These are phyloP conservation scores for Euglossa dilemma DNA, from an alignment of 1,140 invertebrate species.

Conservation along the genomic window DNA sequence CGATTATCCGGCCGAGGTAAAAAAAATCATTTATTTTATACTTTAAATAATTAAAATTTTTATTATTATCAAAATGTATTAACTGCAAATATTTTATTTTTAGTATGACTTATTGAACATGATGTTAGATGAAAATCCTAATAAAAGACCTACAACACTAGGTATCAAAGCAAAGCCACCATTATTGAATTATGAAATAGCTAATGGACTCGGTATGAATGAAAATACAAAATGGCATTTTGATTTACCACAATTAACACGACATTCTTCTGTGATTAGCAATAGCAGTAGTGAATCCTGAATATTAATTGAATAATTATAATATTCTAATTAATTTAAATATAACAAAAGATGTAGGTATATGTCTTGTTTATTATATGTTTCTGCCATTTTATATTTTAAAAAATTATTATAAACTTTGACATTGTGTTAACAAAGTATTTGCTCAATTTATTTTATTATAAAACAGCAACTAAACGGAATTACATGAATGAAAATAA, in stretches of 20 bases:
- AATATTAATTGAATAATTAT: conserved; percentile 55
- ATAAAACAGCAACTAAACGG: background rate
- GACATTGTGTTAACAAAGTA: background rate
- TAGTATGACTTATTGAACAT: conserved; percentile 88
- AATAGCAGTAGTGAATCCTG: conserved; percentile 70
- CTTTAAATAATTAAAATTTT: background rate
- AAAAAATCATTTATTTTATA: conserved; percentile 8
- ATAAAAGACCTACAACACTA: conserved; percentile 88
- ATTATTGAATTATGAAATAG: conserved; percentile 69
- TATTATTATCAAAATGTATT: background rate
- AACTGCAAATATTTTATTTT: conserved; percentile 68
- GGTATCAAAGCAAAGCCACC: conserved; percentile 85
- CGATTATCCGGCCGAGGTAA: conserved; percentile 88
- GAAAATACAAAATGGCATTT: conserved; percentile 79
- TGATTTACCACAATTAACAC: conserved; percentile 77
- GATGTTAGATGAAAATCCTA: conserved; percentile 90
- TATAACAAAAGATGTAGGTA: background rate
- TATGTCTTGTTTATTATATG: conserved; percentile 14
- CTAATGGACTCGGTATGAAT: conserved; percentile 51
- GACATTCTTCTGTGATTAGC: conserved; percentile 75
- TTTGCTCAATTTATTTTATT: conserved; percentile 16
- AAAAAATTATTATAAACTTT: background rate
- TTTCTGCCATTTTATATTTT: background rate
- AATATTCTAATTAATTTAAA: conserved; percentile 11
- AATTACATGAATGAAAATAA: background rate